These are phyloP conservation scores for Planococcus citri DNA, from an alignment of 1,140 invertebrate genomes.

Conservation along the genomic window DNA sequence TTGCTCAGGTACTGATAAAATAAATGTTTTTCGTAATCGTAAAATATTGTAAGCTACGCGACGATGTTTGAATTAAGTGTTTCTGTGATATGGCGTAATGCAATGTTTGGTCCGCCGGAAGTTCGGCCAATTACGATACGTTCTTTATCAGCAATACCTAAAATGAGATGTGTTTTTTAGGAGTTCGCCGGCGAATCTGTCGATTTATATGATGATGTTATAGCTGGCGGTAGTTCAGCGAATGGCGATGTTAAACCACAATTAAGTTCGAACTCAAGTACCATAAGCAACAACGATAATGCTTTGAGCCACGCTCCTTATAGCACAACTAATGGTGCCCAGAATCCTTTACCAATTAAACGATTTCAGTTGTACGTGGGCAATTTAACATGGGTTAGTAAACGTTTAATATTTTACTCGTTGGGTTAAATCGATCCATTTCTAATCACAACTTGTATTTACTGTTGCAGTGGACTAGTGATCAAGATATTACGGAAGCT, in stretches of 20 bases:
- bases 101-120: too few species aligned
- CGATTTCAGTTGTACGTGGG: constrained; percentile 87
- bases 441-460: too few species aligned
- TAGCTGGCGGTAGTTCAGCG: constrained; percentile 48
- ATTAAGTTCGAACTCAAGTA: constrained; percentile 33
- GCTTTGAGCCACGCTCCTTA: constrained; percentile 7
- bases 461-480: constrained; percentile 82
- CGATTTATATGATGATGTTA: constrained; percentile 94
- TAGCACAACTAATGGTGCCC: constrained; percentile 25
- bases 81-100: too few species aligned
- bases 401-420: neutral
- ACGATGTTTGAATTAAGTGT: too few species aligned
- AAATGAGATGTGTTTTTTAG: constrained; percentile 36
- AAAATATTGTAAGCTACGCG: too few species aligned
- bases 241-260: constrained; percentile 23
- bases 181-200: constrained; percentile 77
- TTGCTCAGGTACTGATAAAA: constrained; percentile 57
- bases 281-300: constrained; percentile 27
- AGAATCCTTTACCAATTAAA: constrained; percentile 51
- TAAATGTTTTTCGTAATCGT: neutral
- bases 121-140: too few species aligned
- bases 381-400: constrained; percentile 76
- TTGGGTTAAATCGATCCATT: neutral
- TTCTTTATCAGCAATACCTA: too few species aligned
- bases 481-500: constrained; percentile 85